These are phyloP conservation scores for Cardinalis cardinalis DNA, from an alignment of 2,113 vertebrate genomes.

Conservation along the genomic window DNA sequence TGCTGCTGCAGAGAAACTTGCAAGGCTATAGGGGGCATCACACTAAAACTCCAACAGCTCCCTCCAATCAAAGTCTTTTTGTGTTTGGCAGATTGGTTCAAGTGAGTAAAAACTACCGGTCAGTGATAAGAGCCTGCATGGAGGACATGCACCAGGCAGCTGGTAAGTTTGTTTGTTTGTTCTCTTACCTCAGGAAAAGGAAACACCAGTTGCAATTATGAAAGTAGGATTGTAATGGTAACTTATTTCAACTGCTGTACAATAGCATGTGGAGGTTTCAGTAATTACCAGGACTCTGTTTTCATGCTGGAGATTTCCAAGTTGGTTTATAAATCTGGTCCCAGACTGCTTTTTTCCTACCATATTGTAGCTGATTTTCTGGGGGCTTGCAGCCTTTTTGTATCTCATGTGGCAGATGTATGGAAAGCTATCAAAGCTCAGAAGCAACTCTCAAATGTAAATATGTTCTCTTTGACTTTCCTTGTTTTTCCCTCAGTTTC, in stretches of 20 bases:
- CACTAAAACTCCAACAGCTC: background rate
- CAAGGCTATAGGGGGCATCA: background rate
- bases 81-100: constrained; percentile 83
- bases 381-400: background rate
- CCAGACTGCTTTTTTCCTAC: background rate
- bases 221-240: background rate
- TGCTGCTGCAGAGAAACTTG: background rate
- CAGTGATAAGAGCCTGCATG: constrained; percentile 93
- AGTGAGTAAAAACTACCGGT: constrained; percentile 96
- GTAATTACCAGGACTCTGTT: background rate
- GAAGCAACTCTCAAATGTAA: background rate
- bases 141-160: constrained; percentile 91
- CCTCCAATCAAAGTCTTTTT: background rate
- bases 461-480: background rate
- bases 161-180: constrained; percentile 60
- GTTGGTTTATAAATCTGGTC: background rate
- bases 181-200: background rate
- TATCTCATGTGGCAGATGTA: background rate
- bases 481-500: constrained; percentile 73
- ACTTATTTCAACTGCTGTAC: background rate
- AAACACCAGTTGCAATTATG: background rate
- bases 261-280: background rate
- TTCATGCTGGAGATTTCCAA: background rate
- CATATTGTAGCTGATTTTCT: background rate
- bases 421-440: background rate